Evolutionary conservation across 2,113 vertebrate genomes (phyloP).

Genomic region (Tautogolabrus adspersus): DNA sequence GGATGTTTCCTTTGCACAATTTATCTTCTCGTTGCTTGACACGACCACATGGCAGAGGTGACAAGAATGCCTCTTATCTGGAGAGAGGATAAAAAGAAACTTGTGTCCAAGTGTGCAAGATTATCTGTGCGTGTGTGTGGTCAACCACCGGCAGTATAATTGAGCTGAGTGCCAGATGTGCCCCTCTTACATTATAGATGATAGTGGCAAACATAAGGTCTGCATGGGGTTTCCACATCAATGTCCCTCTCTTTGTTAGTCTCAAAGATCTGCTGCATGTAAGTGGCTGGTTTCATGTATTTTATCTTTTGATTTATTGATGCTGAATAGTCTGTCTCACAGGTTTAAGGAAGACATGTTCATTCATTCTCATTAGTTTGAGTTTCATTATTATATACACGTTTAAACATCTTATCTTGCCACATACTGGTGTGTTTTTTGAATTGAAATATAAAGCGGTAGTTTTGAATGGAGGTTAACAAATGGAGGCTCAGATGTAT

Average conservation of each 20-base stretch:
- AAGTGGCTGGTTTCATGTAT: conserved; percentile 2
- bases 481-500: too few relatives aligned
- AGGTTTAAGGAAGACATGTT: not conserved
- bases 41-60: conserved; percentile 14
- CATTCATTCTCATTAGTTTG: not conserved
- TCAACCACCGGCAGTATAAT: conserved; percentile 43
- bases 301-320: not conserved
- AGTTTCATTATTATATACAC: too few relatives aligned
- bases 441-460: too few relatives aligned
- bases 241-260: conserved; percentile 8
- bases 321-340: not conserved
- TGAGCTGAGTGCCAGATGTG: conserved; percentile 69
- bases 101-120: conserved; percentile 32
- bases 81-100: conserved; percentile 6
- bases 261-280: conserved; percentile 6
- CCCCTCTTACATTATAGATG: conserved; percentile 77
- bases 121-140: conserved; percentile 33
- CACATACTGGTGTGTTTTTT: too few relatives aligned
- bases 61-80: conserved; percentile 21
- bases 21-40: not conserved
- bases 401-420: too few relatives aligned
- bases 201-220: conserved; percentile 49
- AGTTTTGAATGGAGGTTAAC: too few relatives aligned
- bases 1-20: not conserved
- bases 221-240: conserved; percentile 30